Percentiles rank a stretch among this genome's conserved stretches.
Conservation (phyloP, 2,797 vertebrate species). For the Sebastes diploproa region DNA sequence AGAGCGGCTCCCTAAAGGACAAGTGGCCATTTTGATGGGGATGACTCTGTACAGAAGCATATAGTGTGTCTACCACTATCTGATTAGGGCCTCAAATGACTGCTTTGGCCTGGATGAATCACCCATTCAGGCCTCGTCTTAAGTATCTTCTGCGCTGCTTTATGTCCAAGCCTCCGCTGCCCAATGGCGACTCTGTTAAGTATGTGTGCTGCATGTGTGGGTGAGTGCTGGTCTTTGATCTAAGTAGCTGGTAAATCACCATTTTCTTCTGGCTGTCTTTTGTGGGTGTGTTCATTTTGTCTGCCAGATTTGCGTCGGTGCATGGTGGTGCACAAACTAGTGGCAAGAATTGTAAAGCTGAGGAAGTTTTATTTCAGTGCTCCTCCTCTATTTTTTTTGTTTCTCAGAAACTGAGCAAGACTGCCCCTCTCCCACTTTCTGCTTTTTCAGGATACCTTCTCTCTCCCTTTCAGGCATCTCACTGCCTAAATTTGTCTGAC, state of each 20-base stretch:
- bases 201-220: slow-evolving; percentile 42
- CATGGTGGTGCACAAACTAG: slow-evolving; percentile 27
- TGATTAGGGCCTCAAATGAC: slow-evolving; percentile 58
- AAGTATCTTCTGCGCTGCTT: slow-evolving; percentile 44
- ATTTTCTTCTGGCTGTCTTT: slow-evolving; percentile 37
- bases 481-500: slow-evolving; percentile 39
- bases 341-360: slow-evolving; percentile 25
- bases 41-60: slow-evolving; percentile 54
- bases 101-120: slow-evolving; percentile 54
- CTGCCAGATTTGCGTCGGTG: slow-evolving; percentile 20
- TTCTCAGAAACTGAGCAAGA: slow-evolving; percentile 4
- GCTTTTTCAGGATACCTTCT: not conserved
- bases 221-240: slow-evolving; percentile 58
- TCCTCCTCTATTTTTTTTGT: slow-evolving; percentile 1
- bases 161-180: slow-evolving; percentile 31
- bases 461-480: slow-evolving; percentile 14
- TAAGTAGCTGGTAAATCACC: slow-evolving; percentile 45
- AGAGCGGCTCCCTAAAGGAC: slow-evolving; percentile 66
- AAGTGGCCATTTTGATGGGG: slow-evolving; percentile 67
- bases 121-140: slow-evolving; percentile 53
- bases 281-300: slow-evolving; percentile 42
- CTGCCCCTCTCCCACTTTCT: not conserved
- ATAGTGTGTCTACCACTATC: slow-evolving; percentile 53
- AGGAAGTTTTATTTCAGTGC: slow-evolving; percentile 31
- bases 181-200: slow-evolving; percentile 50